Percentiles rank a stretch among this genome's conserved stretches.
These are phyloP conservation scores for Clarias batrachus DNA, from an alignment of 2,113 vertebrate species.

Conservation along the genomic window DNA sequence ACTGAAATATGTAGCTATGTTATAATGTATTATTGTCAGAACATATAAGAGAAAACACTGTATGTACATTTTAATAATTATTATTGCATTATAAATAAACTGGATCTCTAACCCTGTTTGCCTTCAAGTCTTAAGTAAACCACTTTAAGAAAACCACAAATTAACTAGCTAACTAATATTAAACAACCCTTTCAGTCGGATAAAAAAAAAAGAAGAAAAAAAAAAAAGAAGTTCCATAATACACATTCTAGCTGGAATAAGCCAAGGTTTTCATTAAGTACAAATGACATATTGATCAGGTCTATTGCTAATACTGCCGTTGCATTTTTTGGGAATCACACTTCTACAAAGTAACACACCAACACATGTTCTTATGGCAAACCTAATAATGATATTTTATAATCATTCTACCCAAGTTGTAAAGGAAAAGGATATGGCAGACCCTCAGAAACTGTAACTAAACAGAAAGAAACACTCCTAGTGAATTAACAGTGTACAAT, in stretches of 20 bases:
- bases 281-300: conserved; percentile 37
- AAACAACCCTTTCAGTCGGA: conserved; percentile 37
- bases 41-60: conserved; percentile 48
- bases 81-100: conserved; percentile 70
- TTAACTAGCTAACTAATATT: conserved; percentile 23
- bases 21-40: conserved; percentile 49
- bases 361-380: conserved; percentile 24
- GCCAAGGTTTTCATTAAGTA: conserved; percentile 39
- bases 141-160: conserved; percentile 56
- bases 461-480: conserved; percentile 19
- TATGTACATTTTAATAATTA: conserved; percentile 60
- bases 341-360: conserved; percentile 16
- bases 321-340: conserved; percentile 32
- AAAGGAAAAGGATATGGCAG: conserved; percentile 42
- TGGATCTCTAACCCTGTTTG: conserved; percentile 62
- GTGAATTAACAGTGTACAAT: conserved; percentile 35
- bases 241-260: conserved; percentile 44
- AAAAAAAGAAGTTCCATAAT: neutral
- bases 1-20: conserved; percentile 8
- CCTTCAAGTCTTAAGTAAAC: conserved; percentile 48
- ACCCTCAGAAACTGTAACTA: conserved; percentile 28
- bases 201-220: neutral
- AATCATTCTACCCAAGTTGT: conserved; percentile 44
- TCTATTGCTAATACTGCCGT: conserved; percentile 36
- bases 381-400: conserved; percentile 20